These are phyloP conservation scores for Alloscopus bannaensis DNA, from an alignment of 2,888 invertebrate genomes.

Conservation along the genomic window DNA sequence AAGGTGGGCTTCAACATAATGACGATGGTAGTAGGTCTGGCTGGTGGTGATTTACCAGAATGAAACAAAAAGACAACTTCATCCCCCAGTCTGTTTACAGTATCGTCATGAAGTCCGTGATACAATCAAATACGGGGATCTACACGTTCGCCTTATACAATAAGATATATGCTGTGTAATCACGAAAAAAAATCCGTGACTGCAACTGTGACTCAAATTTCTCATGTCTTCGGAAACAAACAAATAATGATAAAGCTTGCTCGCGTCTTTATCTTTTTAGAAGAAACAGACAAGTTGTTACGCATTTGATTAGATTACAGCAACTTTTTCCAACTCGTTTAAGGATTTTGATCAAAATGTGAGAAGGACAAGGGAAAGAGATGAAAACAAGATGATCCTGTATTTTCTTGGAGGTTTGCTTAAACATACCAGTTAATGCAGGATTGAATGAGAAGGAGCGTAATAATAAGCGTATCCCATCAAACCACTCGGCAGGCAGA, in stretches of 20 bases:
- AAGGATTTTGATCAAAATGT: slow-evolving; percentile 43
- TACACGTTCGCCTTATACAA: neutral
- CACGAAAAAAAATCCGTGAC: slow-evolving; percentile 39
- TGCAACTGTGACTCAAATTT: slow-evolving; percentile 19
- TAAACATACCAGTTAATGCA: slow-evolving; percentile 21
- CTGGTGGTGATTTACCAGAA: slow-evolving; percentile 53
- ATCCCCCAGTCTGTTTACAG: too few species aligned
- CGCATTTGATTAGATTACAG: slow-evolving; percentile 28
- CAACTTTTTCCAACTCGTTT: slow-evolving; percentile 35
- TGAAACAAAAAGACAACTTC: slow-evolving; percentile 60
- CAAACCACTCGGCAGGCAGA: too few species aligned
- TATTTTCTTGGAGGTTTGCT: slow-evolving; percentile 37
- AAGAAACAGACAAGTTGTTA: slow-evolving; percentile 30
- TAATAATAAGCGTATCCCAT: slow-evolving; percentile 9
- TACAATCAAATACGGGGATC: slow-evolving; percentile 3
- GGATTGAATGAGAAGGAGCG: slow-evolving; percentile 18
- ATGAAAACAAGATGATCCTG: slow-evolving; percentile 27
- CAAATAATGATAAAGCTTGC: slow-evolving; percentile 22
- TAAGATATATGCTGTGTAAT: too few species aligned
- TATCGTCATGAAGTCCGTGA: slow-evolving; percentile 30
- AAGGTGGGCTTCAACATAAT: slow-evolving; percentile 37
- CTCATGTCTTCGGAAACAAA: slow-evolving; percentile 53
- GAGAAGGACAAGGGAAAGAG: slow-evolving; percentile 12
- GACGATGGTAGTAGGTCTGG: slow-evolving; percentile 46
- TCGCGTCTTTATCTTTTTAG: neutral